A percentile compares a stretch with the other conserved stretches of the same genome.
Conservation (phyloP, 2,888 invertebrate species). For the Neria commutata region DNA sequence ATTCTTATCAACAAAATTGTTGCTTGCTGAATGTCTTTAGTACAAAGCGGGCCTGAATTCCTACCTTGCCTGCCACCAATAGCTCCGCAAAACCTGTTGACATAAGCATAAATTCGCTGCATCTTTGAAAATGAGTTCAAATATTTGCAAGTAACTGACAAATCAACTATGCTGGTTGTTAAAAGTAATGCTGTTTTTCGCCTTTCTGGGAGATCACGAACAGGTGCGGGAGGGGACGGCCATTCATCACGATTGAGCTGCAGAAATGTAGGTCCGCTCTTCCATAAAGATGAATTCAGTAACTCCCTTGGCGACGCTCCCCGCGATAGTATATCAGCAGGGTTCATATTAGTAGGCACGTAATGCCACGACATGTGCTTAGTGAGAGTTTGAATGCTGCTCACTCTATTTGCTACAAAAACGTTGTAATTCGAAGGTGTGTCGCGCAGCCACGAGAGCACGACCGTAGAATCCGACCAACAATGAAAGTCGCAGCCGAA, state of each 20-base stretch:
- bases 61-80: neutral
- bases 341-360: no score
- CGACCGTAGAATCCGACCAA: slow-evolving; percentile 14
- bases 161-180: neutral
- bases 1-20: slow-evolving; percentile 1
- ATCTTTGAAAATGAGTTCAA: slow-evolving; percentile 8
- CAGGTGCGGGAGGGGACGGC: slow-evolving; percentile 6
- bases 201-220: slow-evolving; percentile 10
- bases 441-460: slow-evolving; percentile 12
- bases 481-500: slow-evolving; percentile 7
- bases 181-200: neutral
- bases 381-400: no score
- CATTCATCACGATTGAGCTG: neutral
- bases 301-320: no score
- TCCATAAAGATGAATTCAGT: no score
- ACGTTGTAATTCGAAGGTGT: slow-evolving; percentile 11
- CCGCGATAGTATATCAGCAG: no score
- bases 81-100: neutral
- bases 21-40: neutral
- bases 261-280: slow-evolving; percentile 14
- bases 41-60: neutral
- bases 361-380: no score
- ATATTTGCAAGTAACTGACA: slow-evolving; percentile 10
- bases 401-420: slow-evolving; percentile 10
- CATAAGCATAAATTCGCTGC: slow-evolving; percentile 3